Evolutionary conservation across 2,113 vertebrate genomes (phyloP).

Genomic region (Malaclemys terrapin): DNA sequence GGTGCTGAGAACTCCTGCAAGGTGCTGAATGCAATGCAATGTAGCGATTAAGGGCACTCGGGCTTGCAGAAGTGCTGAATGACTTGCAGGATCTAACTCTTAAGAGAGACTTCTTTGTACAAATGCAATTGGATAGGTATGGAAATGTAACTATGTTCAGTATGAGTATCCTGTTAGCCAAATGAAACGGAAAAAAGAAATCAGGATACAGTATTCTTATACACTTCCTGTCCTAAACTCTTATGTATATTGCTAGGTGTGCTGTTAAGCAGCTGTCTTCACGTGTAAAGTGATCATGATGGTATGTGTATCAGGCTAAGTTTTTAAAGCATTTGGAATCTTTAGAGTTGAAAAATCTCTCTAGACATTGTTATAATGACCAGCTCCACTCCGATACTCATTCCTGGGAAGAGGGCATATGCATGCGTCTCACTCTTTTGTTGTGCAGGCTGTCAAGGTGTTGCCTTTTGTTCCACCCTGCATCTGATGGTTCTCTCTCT

Average conservation of each 20-base stretch:
- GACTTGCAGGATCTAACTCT: not conserved
- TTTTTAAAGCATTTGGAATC: not conserved
- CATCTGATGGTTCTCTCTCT: not conserved
- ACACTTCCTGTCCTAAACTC: not conserved
- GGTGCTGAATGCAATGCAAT: too few relatives aligned
- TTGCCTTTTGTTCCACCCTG: not conserved
- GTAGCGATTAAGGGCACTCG: not conserved
- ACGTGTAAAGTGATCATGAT: not conserved
- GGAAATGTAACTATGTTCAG: not conserved
- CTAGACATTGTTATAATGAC: not conserved
- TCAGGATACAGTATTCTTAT: not conserved
- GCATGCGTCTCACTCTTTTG: not conserved
- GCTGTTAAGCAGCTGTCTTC: not conserved
- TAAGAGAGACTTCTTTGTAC: not conserved
- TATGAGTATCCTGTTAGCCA: not conserved
- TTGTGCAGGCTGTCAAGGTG: not conserved
- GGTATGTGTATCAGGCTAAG: not conserved
- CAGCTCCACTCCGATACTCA: not conserved
- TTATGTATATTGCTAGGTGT: rapidly evolving
- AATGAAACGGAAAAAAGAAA: not conserved
- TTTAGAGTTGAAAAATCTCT: not conserved
- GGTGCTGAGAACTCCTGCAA: not conserved
- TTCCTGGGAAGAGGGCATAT: not conserved
- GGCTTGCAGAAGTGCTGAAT: not conserved
- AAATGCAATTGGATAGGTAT: not conserved